Evolutionary conservation across 2,888 invertebrate species (phyloP).

Genomic region (Plemyria rubiginata): DNA sequence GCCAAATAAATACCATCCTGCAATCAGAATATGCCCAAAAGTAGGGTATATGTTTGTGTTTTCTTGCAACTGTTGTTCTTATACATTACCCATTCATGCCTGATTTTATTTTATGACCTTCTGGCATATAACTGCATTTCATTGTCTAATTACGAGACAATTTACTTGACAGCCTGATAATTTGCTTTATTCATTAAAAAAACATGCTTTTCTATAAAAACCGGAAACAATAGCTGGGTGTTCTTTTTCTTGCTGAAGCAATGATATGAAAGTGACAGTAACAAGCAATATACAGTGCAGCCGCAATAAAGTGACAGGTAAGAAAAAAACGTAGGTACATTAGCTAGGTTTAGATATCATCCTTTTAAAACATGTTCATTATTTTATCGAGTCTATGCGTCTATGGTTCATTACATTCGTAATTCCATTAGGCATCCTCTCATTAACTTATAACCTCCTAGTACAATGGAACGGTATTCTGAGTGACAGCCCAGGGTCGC

Average conservation of each 20-base stretch:
- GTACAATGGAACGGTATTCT: slow-evolving; percentile 47
- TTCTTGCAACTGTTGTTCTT: too few species aligned
- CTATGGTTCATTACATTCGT: slow-evolving; percentile 18
- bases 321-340: neutral
- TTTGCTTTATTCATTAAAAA: too few species aligned
- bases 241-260: neutral
- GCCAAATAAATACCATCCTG: slow-evolving; percentile 2
- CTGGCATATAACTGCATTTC: too few species aligned
- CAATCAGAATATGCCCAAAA: neutral
- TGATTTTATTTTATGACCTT: too few species aligned
- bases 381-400: neutral
- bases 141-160: too few species aligned
- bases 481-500: slow-evolving; percentile 57
- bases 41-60: too few species aligned
- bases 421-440: slow-evolving; percentile 27
- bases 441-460: slow-evolving; percentile 54
- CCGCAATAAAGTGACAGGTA: neutral
- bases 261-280: neutral
- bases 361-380: slow-evolving; percentile 4
- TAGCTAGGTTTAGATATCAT: neutral
- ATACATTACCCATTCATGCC: too few species aligned
- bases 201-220: too few species aligned
- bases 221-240: too few species aligned
- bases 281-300: neutral
- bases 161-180: too few species aligned